A percentile compares a stretch with the other conserved stretches of the same genome.
These are phyloP conservation scores for Drosophila leonis DNA, from an alignment of 2,888 invertebrate genomes.

Conservation along the genomic window DNA sequence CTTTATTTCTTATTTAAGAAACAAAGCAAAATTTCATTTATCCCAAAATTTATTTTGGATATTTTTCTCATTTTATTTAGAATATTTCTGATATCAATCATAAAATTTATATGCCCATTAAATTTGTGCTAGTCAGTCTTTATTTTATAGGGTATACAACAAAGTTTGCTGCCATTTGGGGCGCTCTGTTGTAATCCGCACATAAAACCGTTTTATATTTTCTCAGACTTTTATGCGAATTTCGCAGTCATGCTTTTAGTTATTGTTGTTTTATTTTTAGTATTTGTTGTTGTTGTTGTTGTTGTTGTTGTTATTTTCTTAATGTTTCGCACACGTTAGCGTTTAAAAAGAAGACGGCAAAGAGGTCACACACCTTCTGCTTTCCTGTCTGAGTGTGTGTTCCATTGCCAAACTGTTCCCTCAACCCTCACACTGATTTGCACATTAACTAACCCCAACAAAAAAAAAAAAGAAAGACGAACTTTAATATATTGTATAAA, in stretches of 20 bases:
- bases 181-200: conserved; percentile 63
- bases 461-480: neutral
- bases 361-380: conserved; percentile 78
- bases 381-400: conserved; percentile 35
- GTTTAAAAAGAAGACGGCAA: conserved; percentile 41
- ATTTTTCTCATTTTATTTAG: no score
- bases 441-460: conserved; percentile 52
- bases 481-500: conserved; percentile 1
- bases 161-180: conserved; percentile 25
- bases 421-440: conserved; percentile 47
- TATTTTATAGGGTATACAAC: conserved; percentile 18
- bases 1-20: no score
- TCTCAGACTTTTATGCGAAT: conserved; percentile 74
- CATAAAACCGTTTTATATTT: conserved; percentile 69
- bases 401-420: conserved; percentile 54
- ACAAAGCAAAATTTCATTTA: no score
- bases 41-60: no score
- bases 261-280: conserved; percentile 28
- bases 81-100: neutral
- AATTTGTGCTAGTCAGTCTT: neutral
- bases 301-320: conserved; percentile 51
- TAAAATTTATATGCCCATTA: neutral
- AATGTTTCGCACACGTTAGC: conserved; percentile 73
- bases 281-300: neutral
- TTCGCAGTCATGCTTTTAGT: conserved; percentile 57